Percentiles rank a stretch among this genome's conserved stretches.
Conservation (phyloP, 2,888 invertebrate genomes). For the Tanaodytes sp. region DNA sequence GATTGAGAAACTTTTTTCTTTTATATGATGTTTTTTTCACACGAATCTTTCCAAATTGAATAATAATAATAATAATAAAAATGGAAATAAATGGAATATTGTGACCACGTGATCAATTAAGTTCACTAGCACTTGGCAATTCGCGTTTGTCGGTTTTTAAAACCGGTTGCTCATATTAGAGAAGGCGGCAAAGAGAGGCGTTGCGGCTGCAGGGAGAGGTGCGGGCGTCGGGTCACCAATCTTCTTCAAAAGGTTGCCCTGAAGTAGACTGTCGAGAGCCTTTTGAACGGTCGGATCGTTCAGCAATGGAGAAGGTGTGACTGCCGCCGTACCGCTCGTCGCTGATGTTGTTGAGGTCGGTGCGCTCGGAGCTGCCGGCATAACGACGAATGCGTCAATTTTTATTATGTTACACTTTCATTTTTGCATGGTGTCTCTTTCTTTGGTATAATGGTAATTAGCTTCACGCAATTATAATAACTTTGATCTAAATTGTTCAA, state of each 20-base stretch:
- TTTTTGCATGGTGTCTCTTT: not conserved
- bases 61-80: not conserved
- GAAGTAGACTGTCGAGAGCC: constrained; percentile 81
- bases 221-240: constrained; percentile 70
- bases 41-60: no score
- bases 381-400: constrained; percentile 60
- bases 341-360: constrained; percentile 58
- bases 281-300: constrained; percentile 86
- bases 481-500: constrained; percentile 9
- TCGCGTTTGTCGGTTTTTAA: constrained; percentile 54
- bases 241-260: constrained; percentile 76
- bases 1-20: no score
- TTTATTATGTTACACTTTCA: constrained; percentile 16
- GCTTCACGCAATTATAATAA: constrained; percentile 1
- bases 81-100: not conserved
- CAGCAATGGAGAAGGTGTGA: constrained; percentile 77
- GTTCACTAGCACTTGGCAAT: no score
- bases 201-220: constrained; percentile 46
- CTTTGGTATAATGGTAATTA: not conserved
- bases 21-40: no score
- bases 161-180: constrained; percentile 68
- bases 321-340: constrained; percentile 60
- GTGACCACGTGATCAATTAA: no score
- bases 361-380: constrained; percentile 66
- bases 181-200: constrained; percentile 70